Conservation (phyloP, 2,113 vertebrate genomes). For the Eidolon helvum region DNA sequence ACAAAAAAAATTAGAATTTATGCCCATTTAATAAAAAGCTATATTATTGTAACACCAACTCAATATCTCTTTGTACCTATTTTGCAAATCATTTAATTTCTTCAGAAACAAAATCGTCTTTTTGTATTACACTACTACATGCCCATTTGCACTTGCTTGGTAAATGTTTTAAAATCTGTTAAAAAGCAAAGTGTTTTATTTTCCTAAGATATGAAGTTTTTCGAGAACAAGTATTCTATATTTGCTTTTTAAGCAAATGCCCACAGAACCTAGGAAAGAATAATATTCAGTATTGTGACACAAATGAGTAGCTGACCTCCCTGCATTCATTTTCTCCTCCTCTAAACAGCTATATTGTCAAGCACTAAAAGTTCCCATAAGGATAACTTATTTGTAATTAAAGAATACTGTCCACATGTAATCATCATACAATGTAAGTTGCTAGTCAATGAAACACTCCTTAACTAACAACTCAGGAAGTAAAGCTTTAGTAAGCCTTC, state of each 20-base stretch:
- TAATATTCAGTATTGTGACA: background rate
- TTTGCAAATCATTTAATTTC: slow-evolving; percentile 12
- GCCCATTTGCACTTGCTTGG: background rate
- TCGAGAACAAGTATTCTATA: background rate
- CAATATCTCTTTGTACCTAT: background rate
- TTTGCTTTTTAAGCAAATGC: slow-evolving; percentile 26
- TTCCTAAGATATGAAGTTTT: slow-evolving; percentile 23
- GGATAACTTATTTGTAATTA: background rate
- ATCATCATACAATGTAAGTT: background rate
- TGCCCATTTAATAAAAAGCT: background rate
- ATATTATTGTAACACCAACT: background rate
- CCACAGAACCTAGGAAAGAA: background rate
- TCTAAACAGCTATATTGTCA: background rate
- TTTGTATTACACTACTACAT: background rate
- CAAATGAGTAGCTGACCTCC: background rate
- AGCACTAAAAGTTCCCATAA: slow-evolving; percentile 11
- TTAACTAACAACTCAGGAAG: background rate
- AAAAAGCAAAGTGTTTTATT: background rate
- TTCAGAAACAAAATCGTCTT: background rate
- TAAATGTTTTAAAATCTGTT: slow-evolving; percentile 5
- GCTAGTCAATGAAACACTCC: background rate
- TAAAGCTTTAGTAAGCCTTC: background rate
- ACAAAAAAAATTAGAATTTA: background rate
- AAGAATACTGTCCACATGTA: background rate
- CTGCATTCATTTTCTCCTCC: background rate